Conservation (phyloP, 2,888 invertebrate species). For the Eupeodes luniger region DNA sequence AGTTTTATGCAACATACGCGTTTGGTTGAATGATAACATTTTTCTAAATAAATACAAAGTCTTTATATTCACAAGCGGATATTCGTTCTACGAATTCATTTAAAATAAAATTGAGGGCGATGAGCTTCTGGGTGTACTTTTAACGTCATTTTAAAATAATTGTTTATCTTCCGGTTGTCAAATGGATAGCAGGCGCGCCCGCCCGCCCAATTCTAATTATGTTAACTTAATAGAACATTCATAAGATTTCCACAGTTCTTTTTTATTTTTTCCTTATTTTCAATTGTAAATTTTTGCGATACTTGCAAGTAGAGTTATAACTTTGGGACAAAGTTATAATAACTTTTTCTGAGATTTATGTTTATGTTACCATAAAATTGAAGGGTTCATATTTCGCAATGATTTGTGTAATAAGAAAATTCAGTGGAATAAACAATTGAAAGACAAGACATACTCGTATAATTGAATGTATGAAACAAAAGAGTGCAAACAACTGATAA, state of each 20-base stretch:
- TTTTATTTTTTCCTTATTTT: not conserved
- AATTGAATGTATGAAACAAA: not conserved
- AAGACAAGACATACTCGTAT: not conserved
- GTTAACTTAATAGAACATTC: constrained; percentile 11
- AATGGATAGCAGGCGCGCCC: constrained; percentile 7
- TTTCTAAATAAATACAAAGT: not conserved
- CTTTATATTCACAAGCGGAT: not conserved
- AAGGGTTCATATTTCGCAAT: constrained; percentile 21
- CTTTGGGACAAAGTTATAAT: not conserved
- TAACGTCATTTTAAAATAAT: constrained; percentile 31
- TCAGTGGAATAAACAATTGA: no score
- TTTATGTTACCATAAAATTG: not conserved
- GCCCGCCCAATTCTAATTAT: not conserved
- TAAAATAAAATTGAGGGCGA: not conserved
- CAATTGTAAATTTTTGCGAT: not conserved
- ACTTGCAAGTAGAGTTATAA: not conserved
- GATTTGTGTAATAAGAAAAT: constrained; percentile 2
- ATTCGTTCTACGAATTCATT: not conserved
- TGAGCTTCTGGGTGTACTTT: constrained; percentile 23
- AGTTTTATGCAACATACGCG: not conserved
- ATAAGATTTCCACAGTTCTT: not conserved
- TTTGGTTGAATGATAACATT: not conserved
- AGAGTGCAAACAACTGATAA: constrained; percentile 17
- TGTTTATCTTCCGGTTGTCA: constrained; percentile 54
- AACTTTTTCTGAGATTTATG: not conserved